Base-by-base conservation (phyloP, 2,113 vertebrate genomes). In the Paratilapia polleni region DNA sequence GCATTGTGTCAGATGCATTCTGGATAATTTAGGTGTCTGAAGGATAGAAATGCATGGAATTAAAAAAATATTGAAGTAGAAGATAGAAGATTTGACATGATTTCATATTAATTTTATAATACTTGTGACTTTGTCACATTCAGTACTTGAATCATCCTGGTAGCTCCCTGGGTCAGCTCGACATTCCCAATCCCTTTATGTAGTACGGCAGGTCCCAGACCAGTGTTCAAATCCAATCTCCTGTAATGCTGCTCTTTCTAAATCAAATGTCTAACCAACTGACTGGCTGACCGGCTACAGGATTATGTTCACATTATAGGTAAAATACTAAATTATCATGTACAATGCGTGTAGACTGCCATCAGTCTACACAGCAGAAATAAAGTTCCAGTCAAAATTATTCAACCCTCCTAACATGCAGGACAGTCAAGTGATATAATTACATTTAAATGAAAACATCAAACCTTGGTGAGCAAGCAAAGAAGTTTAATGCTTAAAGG, bases 171-270 rank as follows among this genome's bases (percentile, higher is more conserved):
- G 84, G 49, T 66, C 74, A 81, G 74, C 74, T 24, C 34, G 62
- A 81, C 38, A 73, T 63, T 66, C 26, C 38, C 70, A 64, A 54
- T 41, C 28, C 41, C 34, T 82, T 84, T 77, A 81, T 79, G 62
- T 38, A 81, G 38, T 60, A 20, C 26, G 76, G 85, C 84, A 66
- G 74, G 63, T 79, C 78, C 73, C 77, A 78, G 43, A 19, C n/a
- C 24, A 78, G 22, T 57, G 20, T 61, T 61, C 41, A 47, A 15
- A 80, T 43, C 36, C n/a, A 74, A 1, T 73, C 28, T 10, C 36
- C 15, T 78, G 31, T 58, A 19, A 73, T 77, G 26, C 20, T 80
- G 68, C 26, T 41, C 26, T 78, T 54, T 78, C 59, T 66, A 13
- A 14, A 49, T n/a, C 19, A 56, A 68, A 70, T 47, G 22, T 59